Conservation (phyloP, 2,113 vertebrate species). For the Eulacestoma nigropectus region DNA sequence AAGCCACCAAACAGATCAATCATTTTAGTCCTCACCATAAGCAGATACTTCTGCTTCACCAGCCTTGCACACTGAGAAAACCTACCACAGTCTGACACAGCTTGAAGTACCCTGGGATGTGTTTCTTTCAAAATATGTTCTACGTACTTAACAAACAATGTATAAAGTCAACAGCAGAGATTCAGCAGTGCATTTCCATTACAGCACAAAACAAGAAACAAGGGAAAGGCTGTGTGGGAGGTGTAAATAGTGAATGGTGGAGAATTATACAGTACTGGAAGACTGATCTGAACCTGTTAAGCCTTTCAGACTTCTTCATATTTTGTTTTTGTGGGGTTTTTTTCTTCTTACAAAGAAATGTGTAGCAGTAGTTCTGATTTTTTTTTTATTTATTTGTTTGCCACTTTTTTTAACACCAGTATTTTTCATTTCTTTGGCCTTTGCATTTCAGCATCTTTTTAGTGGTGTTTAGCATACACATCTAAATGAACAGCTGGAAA, state of each 20-base stretch:
- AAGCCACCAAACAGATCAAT: slow-evolving; percentile 6
- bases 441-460: neutral
- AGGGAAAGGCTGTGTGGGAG: slow-evolving; percentile 9
- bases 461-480: neutral
- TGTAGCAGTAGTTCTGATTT: neutral
- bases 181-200: neutral
- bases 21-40: neutral
- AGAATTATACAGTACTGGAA: neutral
- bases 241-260: slow-evolving; percentile 6
- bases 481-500: slow-evolving; percentile 27
- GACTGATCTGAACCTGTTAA: neutral
- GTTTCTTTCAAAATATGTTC: slow-evolving; percentile 21
- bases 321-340: neutral
- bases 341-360: neutral
- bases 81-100: neutral
- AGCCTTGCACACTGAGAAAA: neutral
- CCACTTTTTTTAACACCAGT: neutral
- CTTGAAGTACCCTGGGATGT: neutral
- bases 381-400: neutral
- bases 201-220: slow-evolving; percentile 4
- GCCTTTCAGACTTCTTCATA: neutral
- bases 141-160: neutral
- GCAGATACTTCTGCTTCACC: slow-evolving; percentile 2
- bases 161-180: neutral
- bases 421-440: neutral